Evolutionary conservation across 2,888 invertebrate genomes (phyloP), one percentile per base, ranked within the genome.

Genomic region (Epistrophe grossulariae): DNA sequence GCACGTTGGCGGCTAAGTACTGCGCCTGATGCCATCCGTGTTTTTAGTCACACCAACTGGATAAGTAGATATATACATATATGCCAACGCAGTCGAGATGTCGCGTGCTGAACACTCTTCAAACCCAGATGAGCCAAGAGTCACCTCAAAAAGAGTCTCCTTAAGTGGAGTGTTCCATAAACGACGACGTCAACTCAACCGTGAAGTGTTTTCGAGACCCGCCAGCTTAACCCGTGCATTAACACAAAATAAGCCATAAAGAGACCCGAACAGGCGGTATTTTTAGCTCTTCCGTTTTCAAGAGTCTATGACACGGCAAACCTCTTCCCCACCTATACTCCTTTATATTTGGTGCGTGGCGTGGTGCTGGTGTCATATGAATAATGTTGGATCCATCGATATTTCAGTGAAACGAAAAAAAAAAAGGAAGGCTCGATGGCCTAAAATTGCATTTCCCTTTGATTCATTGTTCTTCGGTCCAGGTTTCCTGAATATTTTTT

Each of bases 91-190:
- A 68, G 35, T 13, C 19, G n/a, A 70, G 70, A 73, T 70, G 77
- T 19, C 84, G 73, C 80, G 80, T 80, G 84, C 60, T 71, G 64
- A 11, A 50, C 84, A 73, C 71, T 72, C 71, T 64, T 66, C 74
- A 83, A n/a, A 43, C 43, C 70, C 80, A 77, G 76, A 81, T 81
- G 62, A 35, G 35, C 28, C 40, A 45, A 31, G 78, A 59, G 73
- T 72, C 73, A 74, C 82, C 78, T 74, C 79, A 71, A 82, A n/a
- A 78, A 85, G 85, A 74, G 78, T 40, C 82, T 73, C 78, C 82
- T 85, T 85, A 85, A 85, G 82, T 85, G 85, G 82, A 82, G 84
- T 57, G 78, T 76, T 73, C 78, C 82, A 78, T 78, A 81, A 78
- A 85, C 77, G 45, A 85, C 77, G 45, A 73, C 57, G 73, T 84